Percentiles rank a stretch among this genome's conserved stretches.
phyloP scores from a whole-genome alignment of 2,888 invertebrate genomes.

The Polymixis lichenea region DNA sequence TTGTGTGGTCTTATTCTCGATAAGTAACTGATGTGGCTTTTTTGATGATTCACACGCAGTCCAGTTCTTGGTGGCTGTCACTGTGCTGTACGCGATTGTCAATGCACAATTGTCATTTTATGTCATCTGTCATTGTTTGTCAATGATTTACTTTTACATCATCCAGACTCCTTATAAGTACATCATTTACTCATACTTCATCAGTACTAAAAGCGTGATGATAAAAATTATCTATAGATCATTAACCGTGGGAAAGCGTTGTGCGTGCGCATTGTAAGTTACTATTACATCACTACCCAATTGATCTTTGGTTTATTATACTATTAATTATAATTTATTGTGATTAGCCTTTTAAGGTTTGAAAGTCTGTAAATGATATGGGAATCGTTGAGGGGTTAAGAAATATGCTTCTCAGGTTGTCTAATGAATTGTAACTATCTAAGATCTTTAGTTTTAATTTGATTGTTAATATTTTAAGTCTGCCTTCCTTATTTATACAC shows the following conservation, averaged over 20 bases:
- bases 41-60: slow-evolving; percentile 60
- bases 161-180: neutral
- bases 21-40: slow-evolving; percentile 56
- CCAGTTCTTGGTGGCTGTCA: slow-evolving; percentile 13
- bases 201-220: slow-evolving; percentile 44
- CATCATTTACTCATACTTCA: slow-evolving; percentile 3
- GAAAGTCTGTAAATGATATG: neutral
- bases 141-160: neutral
- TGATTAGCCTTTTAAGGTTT: slow-evolving; percentile 26
- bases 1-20: slow-evolving; percentile 56
- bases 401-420: neutral
- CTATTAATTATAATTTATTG: slow-evolving; percentile 43
- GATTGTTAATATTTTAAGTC: too few relatives aligned
- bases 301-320: slow-evolving; percentile 54
- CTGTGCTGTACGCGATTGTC: slow-evolving; percentile 4
- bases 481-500: too few relatives aligned
- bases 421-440: neutral
- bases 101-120: slow-evolving; percentile 14
- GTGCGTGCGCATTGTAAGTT: slow-evolving; percentile 54
- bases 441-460: neutral
- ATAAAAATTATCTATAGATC: slow-evolving; percentile 57
- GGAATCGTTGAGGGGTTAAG: neutral
- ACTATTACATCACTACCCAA: slow-evolving; percentile 47
- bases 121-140: neutral
- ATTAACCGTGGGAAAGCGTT: slow-evolving; percentile 60